Evolutionary conservation across 2,113 vertebrate species (phyloP).

Genomic region (Pristiophorus japonicus): DNA sequence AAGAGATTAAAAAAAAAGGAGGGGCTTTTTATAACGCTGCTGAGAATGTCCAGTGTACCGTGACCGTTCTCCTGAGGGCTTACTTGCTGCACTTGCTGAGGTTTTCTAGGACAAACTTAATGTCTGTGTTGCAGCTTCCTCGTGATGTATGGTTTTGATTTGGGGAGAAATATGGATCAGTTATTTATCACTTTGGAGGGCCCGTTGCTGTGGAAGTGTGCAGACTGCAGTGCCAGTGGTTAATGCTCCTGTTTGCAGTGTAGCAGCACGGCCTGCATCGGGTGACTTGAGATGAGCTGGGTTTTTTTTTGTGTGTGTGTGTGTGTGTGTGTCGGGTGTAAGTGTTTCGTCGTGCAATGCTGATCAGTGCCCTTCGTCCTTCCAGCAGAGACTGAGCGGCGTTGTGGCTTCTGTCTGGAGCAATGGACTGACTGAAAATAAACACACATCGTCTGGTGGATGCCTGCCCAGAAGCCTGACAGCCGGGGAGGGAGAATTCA

Average conservation of each 20-base stretch:
- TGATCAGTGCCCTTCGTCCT: background rate
- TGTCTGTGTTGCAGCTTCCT: background rate
- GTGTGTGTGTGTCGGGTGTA: background rate
- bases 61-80: background rate
- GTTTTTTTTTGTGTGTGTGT: background rate
- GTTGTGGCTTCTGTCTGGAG: slow-evolving; percentile 49
- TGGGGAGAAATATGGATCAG: background rate
- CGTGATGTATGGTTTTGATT: background rate
- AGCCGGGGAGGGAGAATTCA: slow-evolving; percentile 52
- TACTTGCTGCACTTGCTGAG: background rate
- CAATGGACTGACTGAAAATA: slow-evolving; percentile 44
- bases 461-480: slow-evolving; percentile 49
- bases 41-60: background rate
- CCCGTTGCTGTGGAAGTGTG: background rate
- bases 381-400: slow-evolving; percentile 33
- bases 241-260: background rate
- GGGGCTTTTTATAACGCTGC: background rate
- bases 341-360: background rate
- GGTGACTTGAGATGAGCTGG: background rate
- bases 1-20: background rate
- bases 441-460: slow-evolving; percentile 49
- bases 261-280: too few relatives aligned
- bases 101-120: background rate
- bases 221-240: background rate
- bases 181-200: background rate